Conservation (phyloP, 2,797 vertebrate genomes). For the Acanthornis magna region DNA sequence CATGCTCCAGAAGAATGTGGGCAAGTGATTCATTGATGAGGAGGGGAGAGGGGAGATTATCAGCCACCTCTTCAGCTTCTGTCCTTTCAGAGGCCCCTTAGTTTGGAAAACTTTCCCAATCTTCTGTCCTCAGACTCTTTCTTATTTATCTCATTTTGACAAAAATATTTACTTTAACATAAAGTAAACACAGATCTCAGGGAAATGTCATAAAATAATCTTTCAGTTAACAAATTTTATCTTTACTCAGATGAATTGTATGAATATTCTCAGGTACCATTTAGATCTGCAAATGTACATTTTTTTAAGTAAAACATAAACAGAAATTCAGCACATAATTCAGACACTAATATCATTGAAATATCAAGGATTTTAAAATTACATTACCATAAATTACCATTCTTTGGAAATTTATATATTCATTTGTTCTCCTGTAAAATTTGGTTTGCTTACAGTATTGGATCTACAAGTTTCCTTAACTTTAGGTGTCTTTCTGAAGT, state of each 20-base stretch:
- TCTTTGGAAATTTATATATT: neutral
- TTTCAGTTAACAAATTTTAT: neutral
- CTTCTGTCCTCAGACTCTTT: neutral
- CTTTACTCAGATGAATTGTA: neutral
- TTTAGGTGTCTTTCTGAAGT: neutral
- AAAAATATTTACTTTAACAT: slow-evolving; percentile 10
- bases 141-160: neutral
- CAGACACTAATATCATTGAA: neutral
- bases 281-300: neutral
- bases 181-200: neutral
- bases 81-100: neutral
- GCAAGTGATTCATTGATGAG: neutral
- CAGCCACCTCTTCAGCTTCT: neutral
- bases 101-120: neutral
- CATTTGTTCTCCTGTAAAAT: neutral
- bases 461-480: neutral
- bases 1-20: neutral
- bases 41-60: neutral
- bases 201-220: neutral
- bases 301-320: neutral
- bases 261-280: neutral
- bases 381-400: neutral
- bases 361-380: neutral
- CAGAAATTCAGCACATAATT: neutral
- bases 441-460: neutral